phyloP scores from a whole-genome alignment of 2,797 vertebrate species.

The Malacoraja senta region DNA sequence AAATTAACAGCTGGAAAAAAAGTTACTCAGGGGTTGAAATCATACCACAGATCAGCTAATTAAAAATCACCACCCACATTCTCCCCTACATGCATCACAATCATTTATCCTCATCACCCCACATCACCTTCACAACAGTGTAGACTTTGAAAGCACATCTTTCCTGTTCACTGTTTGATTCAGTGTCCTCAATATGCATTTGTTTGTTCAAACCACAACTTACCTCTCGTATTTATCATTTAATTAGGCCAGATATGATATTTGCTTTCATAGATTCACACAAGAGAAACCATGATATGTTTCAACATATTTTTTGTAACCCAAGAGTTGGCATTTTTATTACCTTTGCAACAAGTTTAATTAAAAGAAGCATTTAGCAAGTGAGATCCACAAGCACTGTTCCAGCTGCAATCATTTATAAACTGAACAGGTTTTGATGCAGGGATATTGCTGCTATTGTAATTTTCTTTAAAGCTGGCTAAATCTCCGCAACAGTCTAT shows the following conservation, averaged over 20 bases:
- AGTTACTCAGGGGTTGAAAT: neutral
- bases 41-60: neutral
- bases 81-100: neutral
- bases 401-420: neutral
- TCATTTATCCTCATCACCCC: neutral
- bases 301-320: neutral
- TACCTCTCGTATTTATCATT: neutral
- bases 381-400: neutral
- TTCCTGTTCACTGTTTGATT: neutral
- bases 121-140: neutral
- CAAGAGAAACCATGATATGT: neutral
- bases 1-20: neutral
- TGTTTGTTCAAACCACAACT: neutral
- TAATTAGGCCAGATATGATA: neutral
- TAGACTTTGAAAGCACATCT: neutral
- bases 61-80: neutral
- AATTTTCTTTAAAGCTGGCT: neutral
- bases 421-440: neutral
- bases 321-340: neutral
- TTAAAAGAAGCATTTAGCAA: neutral
- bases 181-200: neutral
- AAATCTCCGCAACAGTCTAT: neutral
- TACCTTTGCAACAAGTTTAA: neutral
- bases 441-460: neutral
- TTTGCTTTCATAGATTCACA: neutral